These are phyloP conservation scores for Drosophila seclusa DNA, from an alignment of 2,888 invertebrate species.

Conservation along the genomic window DNA sequence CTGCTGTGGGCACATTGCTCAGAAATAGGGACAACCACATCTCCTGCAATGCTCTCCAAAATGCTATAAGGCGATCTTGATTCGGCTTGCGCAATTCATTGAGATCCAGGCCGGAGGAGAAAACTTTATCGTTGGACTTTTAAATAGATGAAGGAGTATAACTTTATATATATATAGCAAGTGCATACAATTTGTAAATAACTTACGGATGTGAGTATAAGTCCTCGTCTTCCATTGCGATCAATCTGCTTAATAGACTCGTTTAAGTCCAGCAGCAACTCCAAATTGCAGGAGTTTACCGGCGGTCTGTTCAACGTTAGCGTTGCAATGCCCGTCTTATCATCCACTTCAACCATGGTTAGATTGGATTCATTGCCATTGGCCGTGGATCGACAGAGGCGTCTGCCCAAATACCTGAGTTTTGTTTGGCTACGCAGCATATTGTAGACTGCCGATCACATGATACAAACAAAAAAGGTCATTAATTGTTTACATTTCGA, in stretches of 20 bases:
- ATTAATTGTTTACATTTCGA: constrained; percentile 2
- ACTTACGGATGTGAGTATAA: constrained; percentile 91
- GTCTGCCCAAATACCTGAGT: constrained; percentile 7
- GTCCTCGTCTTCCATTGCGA: constrained; percentile 88
- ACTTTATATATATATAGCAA: too few relatives aligned
- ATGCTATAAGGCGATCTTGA: constrained; percentile 87
- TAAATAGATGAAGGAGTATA: not conserved
- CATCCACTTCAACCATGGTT: constrained; percentile 87
- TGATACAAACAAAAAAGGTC: constrained; percentile 29
- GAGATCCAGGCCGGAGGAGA: constrained; percentile 94
- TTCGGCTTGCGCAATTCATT: constrained; percentile 94
- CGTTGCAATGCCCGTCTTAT: constrained; percentile 89
- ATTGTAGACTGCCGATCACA: constrained; percentile 49
- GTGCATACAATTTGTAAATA: too few relatives aligned
- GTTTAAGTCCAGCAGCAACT: constrained; percentile 88
- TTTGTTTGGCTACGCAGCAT: constrained; percentile 47
- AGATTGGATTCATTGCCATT: constrained; percentile 69
- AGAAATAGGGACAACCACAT: constrained; percentile 92
- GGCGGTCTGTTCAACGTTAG: constrained; percentile 91
- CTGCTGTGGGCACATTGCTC: constrained; percentile 90
- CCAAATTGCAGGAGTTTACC: constrained; percentile 92
- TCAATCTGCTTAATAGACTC: constrained; percentile 88
- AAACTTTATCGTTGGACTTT: constrained; percentile 85
- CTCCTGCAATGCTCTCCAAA: constrained; percentile 92
- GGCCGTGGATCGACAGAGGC: constrained; percentile 15